Base-by-base conservation (phyloP, 1,140 invertebrate species). In the Bombus superbus region DNA sequence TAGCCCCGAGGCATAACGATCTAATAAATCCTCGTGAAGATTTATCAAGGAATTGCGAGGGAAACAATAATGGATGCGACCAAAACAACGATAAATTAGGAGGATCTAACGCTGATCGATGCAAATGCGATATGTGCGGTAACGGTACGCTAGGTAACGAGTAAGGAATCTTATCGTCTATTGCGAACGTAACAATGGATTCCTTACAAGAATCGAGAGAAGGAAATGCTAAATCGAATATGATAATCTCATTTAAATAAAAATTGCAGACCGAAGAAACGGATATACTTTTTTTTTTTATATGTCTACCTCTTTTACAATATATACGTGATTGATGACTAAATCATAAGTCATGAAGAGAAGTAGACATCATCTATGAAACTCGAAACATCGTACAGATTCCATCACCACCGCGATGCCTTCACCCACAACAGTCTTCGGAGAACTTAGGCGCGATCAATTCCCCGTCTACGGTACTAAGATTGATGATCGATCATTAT, bases 71-170 rank as follows among this genome's bases (percentile, higher is more conserved):
- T 35, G 66, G 42, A 38, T 57, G n/a, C 66, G 68, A 44, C 25
- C 15, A 28, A 77, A 59, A 62, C 40, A 75, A 35, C 35, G 80
- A 86, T 86, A 83, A 77, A 75, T 57, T 66, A 81, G 42, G 68
- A 78, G 8, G 35, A 89, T 90, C 69, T 87, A 79, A 87, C 42
- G 40, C 59, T 89, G 86, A 74, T 86, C 66, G 78, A 86, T 89
- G 88, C 44, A 89, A 86, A 89, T 81, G 53, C 57, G 68, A 42
- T 35, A n/a, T 35, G 15, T 22, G 53, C n/a, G 38, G 25, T 42
- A 71, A 53, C 47, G 32, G 35, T 35, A 62, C 42, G 68, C 76
- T 57, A 1, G 10, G 32, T 44, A 79, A 72, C 22, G 18, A 47
- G 22, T 5, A 42, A 42, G 44, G 42, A 64, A 80, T 80, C 64